Conservation (phyloP, 2,888 invertebrate species). For the Drosophila austrosaltans region DNA sequence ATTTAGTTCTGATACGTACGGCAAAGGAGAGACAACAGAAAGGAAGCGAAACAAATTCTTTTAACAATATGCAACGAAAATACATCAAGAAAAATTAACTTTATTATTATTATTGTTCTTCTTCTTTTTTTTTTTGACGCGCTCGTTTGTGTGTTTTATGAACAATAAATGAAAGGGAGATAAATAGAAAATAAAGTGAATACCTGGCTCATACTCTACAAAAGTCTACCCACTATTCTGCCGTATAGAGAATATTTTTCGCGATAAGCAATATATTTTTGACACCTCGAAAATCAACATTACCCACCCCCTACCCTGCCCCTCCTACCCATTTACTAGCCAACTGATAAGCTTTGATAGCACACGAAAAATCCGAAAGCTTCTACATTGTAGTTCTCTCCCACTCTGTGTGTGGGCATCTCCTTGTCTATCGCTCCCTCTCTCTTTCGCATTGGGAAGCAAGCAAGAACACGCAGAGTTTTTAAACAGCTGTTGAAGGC, state of each 20-base stretch:
- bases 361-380: constrained; percentile 13
- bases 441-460: constrained; percentile 15
- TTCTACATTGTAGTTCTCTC: constrained; percentile 4
- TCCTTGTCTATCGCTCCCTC: constrained; percentile 33
- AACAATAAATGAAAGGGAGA: constrained; percentile 22
- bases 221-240: neutral
- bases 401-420: neutral
- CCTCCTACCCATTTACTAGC: constrained; percentile 17
- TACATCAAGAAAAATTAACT: neutral
- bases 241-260: constrained; percentile 3
- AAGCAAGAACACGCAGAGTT: constrained; percentile 51
- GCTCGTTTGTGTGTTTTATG: too few species aligned
- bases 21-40: constrained; percentile 41
- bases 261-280: constrained; percentile 45
- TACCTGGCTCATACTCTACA: neutral
- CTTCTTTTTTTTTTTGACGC: neutral
- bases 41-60: neutral
- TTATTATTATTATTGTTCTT: neutral
- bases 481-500: constrained; percentile 67
- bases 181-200: constrained; percentile 17
- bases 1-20: constrained; percentile 59
- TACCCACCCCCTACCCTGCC: neutral
- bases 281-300: constrained; percentile 24
- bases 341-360: constrained; percentile 64
- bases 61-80: neutral